Base-by-base conservation (phyloP, 2,113 vertebrate species). In the Scomber scombrus region DNA sequence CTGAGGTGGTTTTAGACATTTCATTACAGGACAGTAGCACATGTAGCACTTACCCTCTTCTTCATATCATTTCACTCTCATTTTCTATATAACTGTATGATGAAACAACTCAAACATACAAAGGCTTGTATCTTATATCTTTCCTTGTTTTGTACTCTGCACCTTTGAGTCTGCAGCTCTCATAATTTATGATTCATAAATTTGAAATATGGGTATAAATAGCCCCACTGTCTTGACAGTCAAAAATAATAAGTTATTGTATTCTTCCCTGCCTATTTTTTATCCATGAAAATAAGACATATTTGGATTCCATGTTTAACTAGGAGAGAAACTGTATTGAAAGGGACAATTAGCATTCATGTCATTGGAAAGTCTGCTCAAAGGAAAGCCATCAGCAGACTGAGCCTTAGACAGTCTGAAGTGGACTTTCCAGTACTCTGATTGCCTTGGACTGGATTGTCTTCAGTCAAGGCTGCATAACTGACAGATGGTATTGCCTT, bases 301-400 rank as follows among this genome's bases (percentile, higher is more conserved):
- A 11, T 29, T 50, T 64, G n/a, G n/a, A n/a, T n/a, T n/a, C n/a
- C n/a, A n/a, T n/a, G n/a, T n/a, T n/a, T n/a, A 60, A 40, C 72
- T 56, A 66, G 72, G 40, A 31, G 54, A 51, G 21, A n/a, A 52
- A 45, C 72, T 79, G n/a, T 66, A 76, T 68, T 29, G 15, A 61
- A 72, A 23, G 66, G 72, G 43, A 15, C 65, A 60, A 49, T 65
- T 65, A 57, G 63, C 61, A 60, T 69, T 72, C 45, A 52, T 65
- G 76, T 50, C 73, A 57, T 31, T 66, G 47, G 78, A 83, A 88
- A 81, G 63, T 88, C 58, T 88, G 14, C 51, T 69, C 47, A 68
- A 57, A 56, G 60, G 45, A 51, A 47, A 61, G 11, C 68, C 69
- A 26, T 69, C 62, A 61, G 21, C 46, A 76, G 58, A 70, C 65